Percentiles rank a stretch among this genome's conserved stretches.
These are phyloP conservation scores for Lagocephalus sceleratus DNA, from an alignment of 2,797 vertebrate species.

Conservation along the genomic window DNA sequence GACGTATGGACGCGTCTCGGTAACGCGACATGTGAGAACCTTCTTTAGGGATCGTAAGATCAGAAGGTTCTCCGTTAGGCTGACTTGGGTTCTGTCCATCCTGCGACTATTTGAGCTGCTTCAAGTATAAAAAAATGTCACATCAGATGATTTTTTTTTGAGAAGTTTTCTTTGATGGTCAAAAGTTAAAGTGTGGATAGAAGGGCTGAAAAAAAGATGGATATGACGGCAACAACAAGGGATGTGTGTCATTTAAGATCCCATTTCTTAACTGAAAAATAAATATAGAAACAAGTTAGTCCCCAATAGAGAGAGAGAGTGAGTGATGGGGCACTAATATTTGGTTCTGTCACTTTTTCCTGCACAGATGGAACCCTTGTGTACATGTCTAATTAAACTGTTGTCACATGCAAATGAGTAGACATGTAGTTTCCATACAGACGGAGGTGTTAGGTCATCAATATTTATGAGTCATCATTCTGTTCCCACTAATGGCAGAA, in stretches of 20 bases:
- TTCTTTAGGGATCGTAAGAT: no score
- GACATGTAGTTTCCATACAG: slow-evolving; percentile 47
- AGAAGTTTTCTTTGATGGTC: no score
- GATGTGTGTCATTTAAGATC: not conserved
- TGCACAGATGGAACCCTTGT: slow-evolving; percentile 30
- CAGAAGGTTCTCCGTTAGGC: no score
- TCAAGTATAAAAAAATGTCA: not conserved
- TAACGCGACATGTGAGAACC: not conserved
- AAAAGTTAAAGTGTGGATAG: not conserved
- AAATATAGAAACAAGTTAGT: no score
- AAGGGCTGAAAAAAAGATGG: not conserved
- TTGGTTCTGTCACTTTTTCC: slow-evolving; percentile 1
- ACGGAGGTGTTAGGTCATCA: slow-evolving; percentile 52
- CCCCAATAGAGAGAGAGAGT: no score
- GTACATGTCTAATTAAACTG: slow-evolving; percentile 29
- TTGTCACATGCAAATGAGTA: slow-evolving; percentile 48
- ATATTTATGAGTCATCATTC: slow-evolving; percentile 65
- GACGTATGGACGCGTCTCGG: not conserved
- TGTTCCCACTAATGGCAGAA: slow-evolving; percentile 68
- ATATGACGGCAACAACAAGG: no score
- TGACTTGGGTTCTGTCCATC: no score
- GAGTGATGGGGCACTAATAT: not conserved
- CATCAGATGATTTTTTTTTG: no score
- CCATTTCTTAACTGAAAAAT: no score
- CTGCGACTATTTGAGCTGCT: not conserved